phyloP scores from a whole-genome alignment of 2,113 vertebrate genomes.

The Perognathus longimembris region DNA sequence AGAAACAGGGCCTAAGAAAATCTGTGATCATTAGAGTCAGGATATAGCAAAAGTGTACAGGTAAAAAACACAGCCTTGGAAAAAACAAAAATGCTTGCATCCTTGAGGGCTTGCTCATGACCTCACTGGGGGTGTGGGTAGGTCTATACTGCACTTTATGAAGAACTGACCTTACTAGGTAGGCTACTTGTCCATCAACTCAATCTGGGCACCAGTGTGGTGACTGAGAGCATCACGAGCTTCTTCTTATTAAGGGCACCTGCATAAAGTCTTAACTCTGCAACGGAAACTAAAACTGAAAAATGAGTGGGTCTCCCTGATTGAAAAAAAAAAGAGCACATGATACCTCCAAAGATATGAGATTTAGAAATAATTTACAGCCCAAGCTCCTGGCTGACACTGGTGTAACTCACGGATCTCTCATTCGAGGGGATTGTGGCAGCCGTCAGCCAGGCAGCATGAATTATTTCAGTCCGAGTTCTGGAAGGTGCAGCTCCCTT shows the following conservation, averaged over 20 bases:
- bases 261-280: not conserved
- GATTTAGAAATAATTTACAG: conserved; percentile 11
- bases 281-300: not conserved
- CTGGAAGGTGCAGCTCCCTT: not conserved
- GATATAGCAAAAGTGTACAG: not conserved
- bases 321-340: not conserved
- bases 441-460: not conserved
- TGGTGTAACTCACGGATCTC: not conserved
- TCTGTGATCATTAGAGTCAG: not conserved
- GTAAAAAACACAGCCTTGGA: not conserved
- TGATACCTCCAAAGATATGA: too few species aligned
- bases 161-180: not conserved
- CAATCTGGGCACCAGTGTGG: not conserved
- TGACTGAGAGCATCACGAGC: not conserved
- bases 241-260: not conserved
- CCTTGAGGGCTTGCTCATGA: not conserved
- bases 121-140: not conserved
- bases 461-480: conserved; percentile 22
- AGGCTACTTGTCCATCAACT: accelerated
- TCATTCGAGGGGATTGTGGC: not conserved
- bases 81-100: not conserved
- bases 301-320: not conserved
- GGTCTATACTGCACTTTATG: not conserved
- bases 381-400: not conserved
- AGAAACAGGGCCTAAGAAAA: not conserved